Evolutionary conservation across 2,888 invertebrate genomes (phyloP).

Genomic region (Ecliptopera silaceata): DNA sequence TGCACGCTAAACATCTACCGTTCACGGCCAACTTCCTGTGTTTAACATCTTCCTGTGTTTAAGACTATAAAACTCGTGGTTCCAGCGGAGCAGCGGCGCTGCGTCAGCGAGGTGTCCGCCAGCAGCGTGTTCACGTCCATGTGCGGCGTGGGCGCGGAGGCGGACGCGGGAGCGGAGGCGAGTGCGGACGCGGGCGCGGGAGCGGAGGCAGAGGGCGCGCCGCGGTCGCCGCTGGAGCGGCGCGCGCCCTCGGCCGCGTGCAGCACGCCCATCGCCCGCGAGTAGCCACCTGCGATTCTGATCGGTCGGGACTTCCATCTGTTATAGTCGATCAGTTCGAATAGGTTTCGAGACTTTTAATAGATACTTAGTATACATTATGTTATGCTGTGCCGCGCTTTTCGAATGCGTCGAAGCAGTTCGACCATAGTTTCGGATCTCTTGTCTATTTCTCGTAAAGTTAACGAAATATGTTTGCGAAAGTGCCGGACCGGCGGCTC

Average conservation of each 20-base stretch:
- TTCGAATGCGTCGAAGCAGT: neutral
- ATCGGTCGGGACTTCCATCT: no score
- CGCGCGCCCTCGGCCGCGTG: slow-evolving; percentile 59
- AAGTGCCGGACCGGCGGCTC: neutral
- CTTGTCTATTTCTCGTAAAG: slow-evolving; percentile 24
- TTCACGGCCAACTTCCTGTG: no score
- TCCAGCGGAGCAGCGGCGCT: slow-evolving; percentile 77
- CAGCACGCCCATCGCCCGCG: slow-evolving; percentile 72
- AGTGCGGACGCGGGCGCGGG: slow-evolving; percentile 19
- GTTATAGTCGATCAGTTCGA: no score
- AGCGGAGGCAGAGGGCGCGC: slow-evolving; percentile 21
- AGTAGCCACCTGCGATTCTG: slow-evolving; percentile 44
- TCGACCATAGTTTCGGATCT: neutral
- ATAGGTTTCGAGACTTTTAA: no score
- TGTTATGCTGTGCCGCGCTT: neutral
- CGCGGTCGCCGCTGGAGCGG: slow-evolving; percentile 43
- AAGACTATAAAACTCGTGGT: neutral
- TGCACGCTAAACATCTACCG: no score
- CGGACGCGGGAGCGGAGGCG: slow-evolving; percentile 23
- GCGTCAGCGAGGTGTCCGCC: slow-evolving; percentile 73
- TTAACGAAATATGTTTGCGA: slow-evolving; percentile 1
- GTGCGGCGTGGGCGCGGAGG: slow-evolving; percentile 43
- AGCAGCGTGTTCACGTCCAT: slow-evolving; percentile 67
- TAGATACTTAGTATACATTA: neutral
- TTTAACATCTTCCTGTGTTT: neutral